Evolutionary conservation across 2,113 vertebrate genomes (phyloP).

Genomic region (Trichechus manatus): DNA sequence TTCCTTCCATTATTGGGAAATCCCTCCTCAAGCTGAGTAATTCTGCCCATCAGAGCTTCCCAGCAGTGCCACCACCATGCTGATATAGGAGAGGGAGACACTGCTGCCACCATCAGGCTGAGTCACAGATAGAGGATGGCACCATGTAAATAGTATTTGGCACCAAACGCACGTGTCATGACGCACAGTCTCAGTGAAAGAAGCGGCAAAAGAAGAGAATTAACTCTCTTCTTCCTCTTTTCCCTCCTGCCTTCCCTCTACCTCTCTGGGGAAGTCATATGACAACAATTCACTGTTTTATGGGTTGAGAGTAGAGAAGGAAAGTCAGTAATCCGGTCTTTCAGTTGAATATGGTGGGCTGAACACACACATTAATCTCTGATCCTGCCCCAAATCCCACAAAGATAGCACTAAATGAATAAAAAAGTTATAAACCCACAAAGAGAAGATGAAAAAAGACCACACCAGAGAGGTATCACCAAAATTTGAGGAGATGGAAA

Average conservation of each 20-base stretch:
- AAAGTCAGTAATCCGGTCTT: neutral
- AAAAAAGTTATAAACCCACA: neutral
- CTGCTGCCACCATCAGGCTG: neutral
- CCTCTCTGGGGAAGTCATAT: neutral
- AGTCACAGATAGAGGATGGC: neutral
- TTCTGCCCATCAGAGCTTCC: neutral
- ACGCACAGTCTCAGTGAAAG: neutral
- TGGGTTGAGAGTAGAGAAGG: neutral
- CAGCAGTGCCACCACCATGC: neutral
- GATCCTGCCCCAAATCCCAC: neutral
- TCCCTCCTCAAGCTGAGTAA: constrained; percentile 4
- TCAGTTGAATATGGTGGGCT: neutral
- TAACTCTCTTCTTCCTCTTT: neutral
- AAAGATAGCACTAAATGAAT: neutral
- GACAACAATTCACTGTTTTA: neutral
- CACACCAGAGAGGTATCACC: neutral
- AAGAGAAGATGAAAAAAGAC: neutral
- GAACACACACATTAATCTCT: constrained; percentile 1
- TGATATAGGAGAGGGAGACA: neutral
- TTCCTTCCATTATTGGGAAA: neutral
- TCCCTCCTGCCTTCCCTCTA: neutral
- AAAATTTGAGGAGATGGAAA: neutral
- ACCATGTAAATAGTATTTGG: neutral
- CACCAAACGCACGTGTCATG: neutral
- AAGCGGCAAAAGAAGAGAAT: neutral